Evolutionary conservation across 2,797 vertebrate genomes (phyloP).

Genomic region (Ammospiza maritima): DNA sequence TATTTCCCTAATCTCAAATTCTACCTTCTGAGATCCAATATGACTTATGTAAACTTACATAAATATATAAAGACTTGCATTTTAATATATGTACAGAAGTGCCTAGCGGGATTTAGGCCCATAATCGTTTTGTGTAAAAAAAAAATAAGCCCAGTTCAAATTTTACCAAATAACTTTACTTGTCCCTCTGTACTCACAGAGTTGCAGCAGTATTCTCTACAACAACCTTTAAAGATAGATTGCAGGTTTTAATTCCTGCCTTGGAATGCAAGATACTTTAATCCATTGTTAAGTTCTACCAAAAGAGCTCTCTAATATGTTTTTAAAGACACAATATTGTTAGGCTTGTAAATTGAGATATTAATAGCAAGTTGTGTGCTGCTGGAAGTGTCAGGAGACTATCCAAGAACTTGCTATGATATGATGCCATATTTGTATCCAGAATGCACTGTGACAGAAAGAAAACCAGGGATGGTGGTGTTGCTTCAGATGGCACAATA

Average conservation of each 20-base stretch:
- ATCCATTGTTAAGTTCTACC: neutral
- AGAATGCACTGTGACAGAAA: neutral
- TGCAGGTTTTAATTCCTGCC: neutral
- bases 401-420: neutral
- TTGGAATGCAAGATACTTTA: neutral
- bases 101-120: neutral
- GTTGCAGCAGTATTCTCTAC: neutral
- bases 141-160: neutral
- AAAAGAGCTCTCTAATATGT: neutral
- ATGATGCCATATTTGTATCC: neutral
- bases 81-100: neutral
- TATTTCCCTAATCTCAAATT: neutral
- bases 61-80: neutral
- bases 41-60: neutral
- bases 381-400: neutral
- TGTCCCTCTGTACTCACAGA: neutral
- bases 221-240: neutral
- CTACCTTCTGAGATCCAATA: neutral
- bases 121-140: neutral
- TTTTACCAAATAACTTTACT: neutral
- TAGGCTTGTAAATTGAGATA: neutral
- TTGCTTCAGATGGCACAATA: neutral
- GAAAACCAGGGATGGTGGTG: neutral
- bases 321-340: neutral
- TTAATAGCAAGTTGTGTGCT: neutral